Evolutionary conservation across 2,113 vertebrate species (phyloP).

Genomic region (Neoarius graeffei): DNA sequence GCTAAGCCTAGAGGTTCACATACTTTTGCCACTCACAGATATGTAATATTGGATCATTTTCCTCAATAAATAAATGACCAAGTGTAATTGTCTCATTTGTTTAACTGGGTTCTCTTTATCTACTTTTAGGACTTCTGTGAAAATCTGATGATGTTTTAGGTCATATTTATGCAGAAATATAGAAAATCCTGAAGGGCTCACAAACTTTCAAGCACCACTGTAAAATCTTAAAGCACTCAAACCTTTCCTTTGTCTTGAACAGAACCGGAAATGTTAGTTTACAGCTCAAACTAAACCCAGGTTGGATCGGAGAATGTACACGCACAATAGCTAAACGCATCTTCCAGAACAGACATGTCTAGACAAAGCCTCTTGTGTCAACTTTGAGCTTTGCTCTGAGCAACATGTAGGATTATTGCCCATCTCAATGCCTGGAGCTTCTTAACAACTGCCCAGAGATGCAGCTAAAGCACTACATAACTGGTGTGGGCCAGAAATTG

Average conservation of each 20-base stretch:
- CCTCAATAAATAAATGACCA: too few relatives aligned
- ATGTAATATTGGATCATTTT: too few relatives aligned
- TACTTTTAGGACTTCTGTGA: too few relatives aligned
- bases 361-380: slow-evolving; percentile 37
- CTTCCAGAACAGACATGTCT: slow-evolving; percentile 48
- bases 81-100: too few relatives aligned
- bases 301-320: slow-evolving; percentile 14
- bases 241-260: not conserved
- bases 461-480: not conserved
- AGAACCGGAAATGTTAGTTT: slow-evolving; percentile 5
- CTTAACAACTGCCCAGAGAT: not conserved
- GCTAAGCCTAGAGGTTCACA: too few relatives aligned
- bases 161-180: too few relatives aligned
- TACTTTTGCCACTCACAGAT: too few relatives aligned
- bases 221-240: not conserved
- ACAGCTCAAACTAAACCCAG: not conserved
- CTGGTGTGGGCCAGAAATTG: not conserved
- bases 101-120: too few relatives aligned
- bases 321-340: slow-evolving; percentile 34
- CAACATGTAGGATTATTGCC: slow-evolving; percentile 16
- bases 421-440: not conserved
- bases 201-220: too few relatives aligned
- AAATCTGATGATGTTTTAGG: too few relatives aligned
- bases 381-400: slow-evolving; percentile 22
- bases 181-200: too few relatives aligned